Evolutionary conservation across 2,113 vertebrate genomes (phyloP).

Genomic region (Zosterops japonicus): DNA sequence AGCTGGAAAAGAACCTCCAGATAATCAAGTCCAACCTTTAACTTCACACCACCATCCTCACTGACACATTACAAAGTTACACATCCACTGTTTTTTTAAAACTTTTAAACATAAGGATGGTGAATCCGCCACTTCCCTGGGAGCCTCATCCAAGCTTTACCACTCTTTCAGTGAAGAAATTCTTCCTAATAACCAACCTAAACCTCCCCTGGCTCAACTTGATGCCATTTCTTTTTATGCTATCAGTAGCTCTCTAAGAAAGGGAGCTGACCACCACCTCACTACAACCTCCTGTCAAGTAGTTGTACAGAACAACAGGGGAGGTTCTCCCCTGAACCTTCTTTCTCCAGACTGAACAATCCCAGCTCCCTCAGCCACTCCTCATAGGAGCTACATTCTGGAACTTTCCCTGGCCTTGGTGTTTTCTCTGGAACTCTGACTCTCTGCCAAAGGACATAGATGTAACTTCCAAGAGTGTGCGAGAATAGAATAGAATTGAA

Average conservation of each 20-base stretch:
- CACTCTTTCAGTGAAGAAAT: not conserved
- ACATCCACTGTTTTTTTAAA: not conserved
- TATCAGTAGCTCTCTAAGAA: not conserved
- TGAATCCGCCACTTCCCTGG: not conserved
- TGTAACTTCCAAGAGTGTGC: accelerated
- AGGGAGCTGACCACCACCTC: not conserved
- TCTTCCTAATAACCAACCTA: not conserved
- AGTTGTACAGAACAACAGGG: not conserved
- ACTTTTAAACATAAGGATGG: not conserved
- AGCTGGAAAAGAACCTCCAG: not conserved
- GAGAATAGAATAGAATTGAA: not conserved
- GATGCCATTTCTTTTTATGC: not conserved
- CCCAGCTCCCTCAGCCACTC: not conserved
- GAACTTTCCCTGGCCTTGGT: not conserved
- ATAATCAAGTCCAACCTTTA: not conserved
- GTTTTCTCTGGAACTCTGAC: not conserved
- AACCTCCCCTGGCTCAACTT: not conserved
- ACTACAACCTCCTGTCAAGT: not conserved
- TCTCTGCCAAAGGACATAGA: not conserved
- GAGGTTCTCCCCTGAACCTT: not conserved
- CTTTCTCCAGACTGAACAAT: not conserved
- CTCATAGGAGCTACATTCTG: accelerated
- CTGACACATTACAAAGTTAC: not conserved
- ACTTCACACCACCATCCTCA: not conserved
- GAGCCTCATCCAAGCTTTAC: not conserved